A percentile compares a stretch with the other conserved stretches of the same genome.
These are phyloP conservation scores for Romanomermis culicivorax DNA, from an alignment of 2,888 invertebrate species.

Conservation along the genomic window DNA sequence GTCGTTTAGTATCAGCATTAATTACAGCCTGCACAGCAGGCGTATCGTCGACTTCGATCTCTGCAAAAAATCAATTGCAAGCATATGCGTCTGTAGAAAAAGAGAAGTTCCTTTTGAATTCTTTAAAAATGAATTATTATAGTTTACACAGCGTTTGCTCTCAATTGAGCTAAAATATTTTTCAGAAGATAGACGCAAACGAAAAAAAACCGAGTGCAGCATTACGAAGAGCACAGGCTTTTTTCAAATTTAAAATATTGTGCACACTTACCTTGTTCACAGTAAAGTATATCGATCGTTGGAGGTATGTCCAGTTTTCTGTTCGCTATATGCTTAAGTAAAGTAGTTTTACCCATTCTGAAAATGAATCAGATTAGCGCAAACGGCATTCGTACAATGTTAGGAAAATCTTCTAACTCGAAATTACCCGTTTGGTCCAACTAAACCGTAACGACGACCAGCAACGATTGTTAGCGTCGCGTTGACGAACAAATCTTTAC, in stretches of 20 bases:
- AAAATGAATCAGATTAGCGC: not conserved
- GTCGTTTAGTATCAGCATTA: conserved; percentile 72
- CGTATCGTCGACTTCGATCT: conserved; percentile 88
- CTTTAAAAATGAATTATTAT: too few species aligned
- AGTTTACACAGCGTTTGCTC: not conserved
- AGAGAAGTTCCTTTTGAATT: too few species aligned
- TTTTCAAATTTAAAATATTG: not conserved
- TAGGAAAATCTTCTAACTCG: too few species aligned
- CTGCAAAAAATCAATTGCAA: conserved; percentile 35
- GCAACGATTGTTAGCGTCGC: conserved; percentile 76
- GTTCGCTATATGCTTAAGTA: conserved; percentile 71
- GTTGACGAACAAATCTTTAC: conserved; percentile 87
- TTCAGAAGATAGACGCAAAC: too few species aligned
- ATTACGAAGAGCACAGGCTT: not conserved
- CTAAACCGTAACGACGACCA: conserved; percentile 81
- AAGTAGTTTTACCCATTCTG: conserved; percentile 89
- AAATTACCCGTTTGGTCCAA: conserved; percentile 96
- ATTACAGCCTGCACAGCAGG: conserved; percentile 79
- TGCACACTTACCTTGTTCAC: conserved; percentile 47
- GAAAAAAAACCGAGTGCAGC: too few species aligned
- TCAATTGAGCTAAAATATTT: not conserved
- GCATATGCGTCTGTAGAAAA: conserved; percentile 8
- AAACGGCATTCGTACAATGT: not conserved
- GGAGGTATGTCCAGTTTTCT: conserved; percentile 79
- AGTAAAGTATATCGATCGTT: conserved; percentile 80